Conservation (phyloP, 1,140 invertebrate species). For the Zaprionus inermis region DNA sequence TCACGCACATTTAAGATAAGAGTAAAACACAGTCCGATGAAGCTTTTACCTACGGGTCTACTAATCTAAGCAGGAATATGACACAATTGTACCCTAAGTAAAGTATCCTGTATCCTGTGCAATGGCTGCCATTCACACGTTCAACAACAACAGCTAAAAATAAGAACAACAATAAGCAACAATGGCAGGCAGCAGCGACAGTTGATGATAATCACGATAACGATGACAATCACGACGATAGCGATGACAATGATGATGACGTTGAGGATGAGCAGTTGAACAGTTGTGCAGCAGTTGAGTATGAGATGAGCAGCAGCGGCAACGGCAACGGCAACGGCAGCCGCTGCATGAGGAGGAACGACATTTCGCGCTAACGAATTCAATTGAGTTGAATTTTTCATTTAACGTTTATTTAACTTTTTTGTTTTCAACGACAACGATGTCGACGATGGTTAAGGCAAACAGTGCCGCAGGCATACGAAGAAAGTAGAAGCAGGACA, state of each 20-base stretch:
- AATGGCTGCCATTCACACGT: conserved; percentile 38
- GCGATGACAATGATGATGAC: conserved; percentile 37
- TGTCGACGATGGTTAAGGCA: conserved; percentile 44
- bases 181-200: conserved; percentile 42
- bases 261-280: conserved; percentile 33
- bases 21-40: not conserved
- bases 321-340: conserved; percentile 53
- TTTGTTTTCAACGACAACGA: conserved; percentile 52
- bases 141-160: conserved; percentile 9
- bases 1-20: not conserved
- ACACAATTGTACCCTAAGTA: not conserved
- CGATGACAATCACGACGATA: conserved; percentile 50
- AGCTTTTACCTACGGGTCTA: not conserved
- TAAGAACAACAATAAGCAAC: conserved; percentile 41
- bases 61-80: conserved; percentile 17
- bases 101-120: not conserved
- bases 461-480: conserved; percentile 52
- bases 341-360: conserved; percentile 60
- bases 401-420: conserved; percentile 82
- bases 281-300: conserved; percentile 3
- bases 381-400: conserved; percentile 83
- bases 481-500: conserved; percentile 20
- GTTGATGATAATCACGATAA: conserved; percentile 45
- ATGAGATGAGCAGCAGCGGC: conserved; percentile 37
- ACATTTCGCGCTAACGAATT: conserved; percentile 83